Evolutionary conservation across 2,797 vertebrate species (phyloP).

Genomic region (Platyrinchus mystaceus): DNA sequence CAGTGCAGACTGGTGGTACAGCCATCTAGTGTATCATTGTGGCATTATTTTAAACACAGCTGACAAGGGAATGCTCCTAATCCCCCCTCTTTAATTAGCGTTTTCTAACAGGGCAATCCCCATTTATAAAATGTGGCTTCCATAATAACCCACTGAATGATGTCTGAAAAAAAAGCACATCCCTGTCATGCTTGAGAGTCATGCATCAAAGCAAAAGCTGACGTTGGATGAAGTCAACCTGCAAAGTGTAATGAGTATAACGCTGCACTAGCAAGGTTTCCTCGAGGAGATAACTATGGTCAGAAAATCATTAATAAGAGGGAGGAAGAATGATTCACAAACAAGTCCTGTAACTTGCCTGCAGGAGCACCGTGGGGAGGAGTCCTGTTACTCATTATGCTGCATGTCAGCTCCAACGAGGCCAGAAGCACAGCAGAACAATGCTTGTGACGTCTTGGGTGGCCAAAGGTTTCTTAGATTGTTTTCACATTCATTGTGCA

Average conservation of each 20-base stretch:
- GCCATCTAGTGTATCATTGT: not conserved
- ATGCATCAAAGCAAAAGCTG: not conserved
- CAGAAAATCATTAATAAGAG: slow-evolving; percentile 12
- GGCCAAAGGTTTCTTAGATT: slow-evolving; percentile 16
- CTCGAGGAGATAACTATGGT: not conserved
- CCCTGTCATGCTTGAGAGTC: not conserved
- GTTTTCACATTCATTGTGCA: not conserved
- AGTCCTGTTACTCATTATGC: slow-evolving; percentile 37
- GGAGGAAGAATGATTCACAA: slow-evolving; percentile 28
- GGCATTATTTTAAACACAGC: not conserved
- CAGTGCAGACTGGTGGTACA: not conserved
- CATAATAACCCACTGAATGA: not conserved
- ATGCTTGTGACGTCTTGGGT: not conserved
- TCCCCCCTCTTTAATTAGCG: not conserved
- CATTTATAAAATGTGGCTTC: not conserved
- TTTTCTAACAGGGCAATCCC: not conserved
- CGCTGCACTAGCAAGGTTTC: slow-evolving; percentile 2
- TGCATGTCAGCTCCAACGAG: not conserved
- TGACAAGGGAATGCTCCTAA: not conserved
- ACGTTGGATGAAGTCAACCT: not conserved
- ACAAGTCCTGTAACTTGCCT: slow-evolving; percentile 9
- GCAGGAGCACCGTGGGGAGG: not conserved
- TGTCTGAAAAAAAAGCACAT: not conserved
- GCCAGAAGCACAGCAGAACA: not conserved
- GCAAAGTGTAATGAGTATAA: not conserved